Conservation (phyloP, 2,797 vertebrate genomes). For the Gallinago nigripennis region DNA sequence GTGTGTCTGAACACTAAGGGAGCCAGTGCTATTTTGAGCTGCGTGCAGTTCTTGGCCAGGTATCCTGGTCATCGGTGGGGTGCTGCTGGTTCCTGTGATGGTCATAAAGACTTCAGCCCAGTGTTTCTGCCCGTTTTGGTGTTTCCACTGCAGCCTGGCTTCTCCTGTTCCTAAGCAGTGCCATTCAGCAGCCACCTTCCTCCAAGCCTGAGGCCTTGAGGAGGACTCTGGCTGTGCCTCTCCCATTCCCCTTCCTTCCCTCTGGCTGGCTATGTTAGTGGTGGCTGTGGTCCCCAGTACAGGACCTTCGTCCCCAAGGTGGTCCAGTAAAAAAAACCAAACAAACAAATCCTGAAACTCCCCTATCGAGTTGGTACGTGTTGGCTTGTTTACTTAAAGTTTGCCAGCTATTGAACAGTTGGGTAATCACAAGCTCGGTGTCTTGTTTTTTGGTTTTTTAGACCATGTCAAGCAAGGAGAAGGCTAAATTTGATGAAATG, state of each 20-base stretch:
- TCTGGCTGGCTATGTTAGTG: background rate
- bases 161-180: background rate
- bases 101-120: fast-evolving
- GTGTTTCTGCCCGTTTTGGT: background rate
- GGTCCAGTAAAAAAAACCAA: constrained; percentile 15
- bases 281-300: background rate
- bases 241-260: background rate
- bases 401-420: constrained; percentile 10
- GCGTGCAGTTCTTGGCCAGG: background rate
- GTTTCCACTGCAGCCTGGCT: background rate
- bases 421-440: background rate
- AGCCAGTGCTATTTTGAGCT: background rate
- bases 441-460: constrained; percentile 38
- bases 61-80: background rate
- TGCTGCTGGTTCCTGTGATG: background rate
- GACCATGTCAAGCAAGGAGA: constrained; percentile 88
- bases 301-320: constrained; percentile 13
- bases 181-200: background rate
- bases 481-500: constrained; percentile 87
- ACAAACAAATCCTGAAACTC: constrained; percentile 28
- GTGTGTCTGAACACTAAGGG: fast-evolving
- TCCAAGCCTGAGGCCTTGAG: background rate
- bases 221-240: background rate
- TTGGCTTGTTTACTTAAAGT: constrained; percentile 46
- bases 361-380: fast-evolving